Evolutionary conservation across 1,140 invertebrate species (phyloP).

Genomic region (Sinella curviseta): DNA sequence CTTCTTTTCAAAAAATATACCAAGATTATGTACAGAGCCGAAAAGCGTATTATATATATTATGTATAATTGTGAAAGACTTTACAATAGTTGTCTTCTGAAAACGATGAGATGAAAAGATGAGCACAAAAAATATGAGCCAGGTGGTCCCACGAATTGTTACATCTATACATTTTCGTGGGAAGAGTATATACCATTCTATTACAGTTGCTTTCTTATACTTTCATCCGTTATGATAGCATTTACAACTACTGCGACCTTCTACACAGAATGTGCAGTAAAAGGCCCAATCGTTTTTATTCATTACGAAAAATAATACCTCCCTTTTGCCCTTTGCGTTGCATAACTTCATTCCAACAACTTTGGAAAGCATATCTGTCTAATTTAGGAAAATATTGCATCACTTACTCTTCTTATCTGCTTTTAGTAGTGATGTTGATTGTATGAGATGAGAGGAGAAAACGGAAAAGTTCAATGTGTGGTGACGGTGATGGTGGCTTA

Average conservation of each 20-base stretch:
- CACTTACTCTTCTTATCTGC: slow-evolving; percentile 1
- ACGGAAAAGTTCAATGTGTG: neutral
- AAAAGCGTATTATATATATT: too few relatives aligned
- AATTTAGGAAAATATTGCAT: slow-evolving; percentile 13
- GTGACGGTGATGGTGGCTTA: too few relatives aligned
- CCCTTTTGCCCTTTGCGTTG: slow-evolving; percentile 19
- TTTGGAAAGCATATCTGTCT: slow-evolving; percentile 15
- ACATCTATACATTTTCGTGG: neutral
- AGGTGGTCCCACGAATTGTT: neutral
- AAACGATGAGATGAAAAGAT: too few relatives aligned
- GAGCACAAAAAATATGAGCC: too few relatives aligned
- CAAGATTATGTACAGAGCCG: too few relatives aligned
- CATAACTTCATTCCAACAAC: neutral
- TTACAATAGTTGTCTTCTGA: too few relatives aligned
- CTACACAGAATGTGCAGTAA: neutral
- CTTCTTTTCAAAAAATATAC: too few relatives aligned
- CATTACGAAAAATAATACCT: neutral
- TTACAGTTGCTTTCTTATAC: neutral
- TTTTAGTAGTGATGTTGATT: neutral
- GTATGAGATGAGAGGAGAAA: neutral
- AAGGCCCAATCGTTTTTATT: neutral
- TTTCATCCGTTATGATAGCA: too few relatives aligned
- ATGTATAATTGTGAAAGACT: too few relatives aligned
- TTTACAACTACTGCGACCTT: neutral
- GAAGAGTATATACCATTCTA: neutral